Evolutionary conservation across 2,797 vertebrate species (phyloP).

Genomic region (Chloroceryle amazona): DNA sequence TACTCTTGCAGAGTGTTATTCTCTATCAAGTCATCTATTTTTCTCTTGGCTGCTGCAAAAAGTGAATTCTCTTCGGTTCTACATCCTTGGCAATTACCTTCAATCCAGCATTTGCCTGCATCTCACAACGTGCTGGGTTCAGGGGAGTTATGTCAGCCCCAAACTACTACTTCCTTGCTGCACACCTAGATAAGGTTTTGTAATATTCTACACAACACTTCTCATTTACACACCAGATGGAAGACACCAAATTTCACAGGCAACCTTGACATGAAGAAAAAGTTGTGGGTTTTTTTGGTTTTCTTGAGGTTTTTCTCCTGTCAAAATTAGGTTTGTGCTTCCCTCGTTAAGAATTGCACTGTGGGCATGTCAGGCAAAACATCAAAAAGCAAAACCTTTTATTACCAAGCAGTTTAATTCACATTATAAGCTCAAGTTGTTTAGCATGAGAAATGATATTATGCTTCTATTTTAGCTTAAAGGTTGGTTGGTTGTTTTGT

Average conservation of each 20-base stretch:
- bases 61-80: neutral
- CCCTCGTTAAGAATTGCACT: neutral
- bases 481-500: too few relatives aligned
- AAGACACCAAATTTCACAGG: neutral
- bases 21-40: neutral
- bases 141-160: neutral
- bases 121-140: neutral
- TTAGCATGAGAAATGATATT: neutral
- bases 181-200: neutral
- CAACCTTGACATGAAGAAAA: neutral
- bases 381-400: neutral
- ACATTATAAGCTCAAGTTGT: neutral
- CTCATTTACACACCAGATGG: neutral
- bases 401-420: neutral
- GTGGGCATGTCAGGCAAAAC: neutral
- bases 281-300: too few relatives aligned
- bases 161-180: neutral
- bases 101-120: neutral
- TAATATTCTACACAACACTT: neutral
- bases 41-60: slow-evolving; percentile 1
- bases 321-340: neutral
- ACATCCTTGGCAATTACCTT: neutral
- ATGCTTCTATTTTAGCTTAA: neutral
- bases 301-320: neutral
- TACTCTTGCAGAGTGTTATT: neutral